Base-by-base conservation (phyloP, 1,140 invertebrate species). In the Drosophila punjabiensis region DNA sequence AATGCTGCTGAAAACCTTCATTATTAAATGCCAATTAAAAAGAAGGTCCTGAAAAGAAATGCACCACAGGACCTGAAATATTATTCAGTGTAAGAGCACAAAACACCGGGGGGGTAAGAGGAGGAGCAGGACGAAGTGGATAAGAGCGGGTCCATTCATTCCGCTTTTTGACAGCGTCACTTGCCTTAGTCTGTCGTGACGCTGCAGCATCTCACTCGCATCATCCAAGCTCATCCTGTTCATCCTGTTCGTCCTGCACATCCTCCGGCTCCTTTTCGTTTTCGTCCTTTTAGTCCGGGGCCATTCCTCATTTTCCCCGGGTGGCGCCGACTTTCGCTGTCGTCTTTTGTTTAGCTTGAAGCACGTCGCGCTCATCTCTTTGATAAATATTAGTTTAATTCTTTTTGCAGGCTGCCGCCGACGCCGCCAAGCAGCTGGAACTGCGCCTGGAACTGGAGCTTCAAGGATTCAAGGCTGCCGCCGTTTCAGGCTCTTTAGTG, bases 371-470 rank as follows among this genome's bases (percentile, higher is more conserved):
- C 79, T 90, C 82, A 89, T 82, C 86, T 82, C 85, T 89, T 90
- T 89, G 82, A 89, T 90, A 89, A 89, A 89, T 90, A 89, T 89
- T 89, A 82, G 85, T 90, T 90, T 90, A 90, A 89, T 86, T 82
- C 86, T 59, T 81, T 84, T 59, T 65, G 24, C 67, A 76, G 61
- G 50, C 76, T 56, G 47, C 41, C 60, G 35, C 45, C 50, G 45
- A 30, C 60, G 52, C 52, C 55, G 47, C 52, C 56, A 67, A 67
- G 65, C 24, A 55, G 47, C 18, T 35, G 61, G 33, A 56, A 20
- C 50, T 18, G 28, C 14, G 24, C 28, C 24, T 28, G 33, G 33
- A 37, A 33, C 37, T 32, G 63, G 47, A 32, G 37, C 33, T 58
- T 28, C 55, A 47, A 43, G 48, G 47, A 35, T 55, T 50, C 61